Percentiles rank a stretch among this genome's conserved stretches.
Conservation (phyloP, 2,888 invertebrate genomes). For the Anticlea derivata region DNA sequence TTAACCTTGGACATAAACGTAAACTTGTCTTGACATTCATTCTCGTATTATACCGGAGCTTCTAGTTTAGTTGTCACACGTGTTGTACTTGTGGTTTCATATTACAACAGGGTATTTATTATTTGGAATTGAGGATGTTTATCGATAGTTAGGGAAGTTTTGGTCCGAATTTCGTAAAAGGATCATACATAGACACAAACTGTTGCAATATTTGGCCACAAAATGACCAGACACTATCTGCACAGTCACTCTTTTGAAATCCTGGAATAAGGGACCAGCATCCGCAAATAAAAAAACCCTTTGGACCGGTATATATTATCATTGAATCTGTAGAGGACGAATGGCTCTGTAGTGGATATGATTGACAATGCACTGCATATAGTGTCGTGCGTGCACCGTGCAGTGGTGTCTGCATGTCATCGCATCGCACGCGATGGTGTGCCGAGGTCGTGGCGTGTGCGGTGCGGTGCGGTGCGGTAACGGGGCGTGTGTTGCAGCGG, state of each 20-base stretch:
- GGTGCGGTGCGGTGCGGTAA: too few species aligned
- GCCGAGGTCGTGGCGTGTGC: slow-evolving; percentile 1
- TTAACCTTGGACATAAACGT: too few species aligned
- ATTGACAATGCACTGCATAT: too few species aligned
- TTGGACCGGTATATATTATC: not conserved
- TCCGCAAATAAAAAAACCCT: not conserved
- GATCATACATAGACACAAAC: not conserved
- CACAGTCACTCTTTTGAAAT: not conserved
- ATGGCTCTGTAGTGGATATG: not conserved
- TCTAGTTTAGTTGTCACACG: slow-evolving; percentile 12
- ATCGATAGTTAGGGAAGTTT: not conserved
- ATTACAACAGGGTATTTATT: slow-evolving; percentile 17
- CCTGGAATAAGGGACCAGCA: not conserved
- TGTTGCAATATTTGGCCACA: slow-evolving; percentile 25
- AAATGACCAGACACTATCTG: not conserved
- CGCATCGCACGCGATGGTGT: not conserved
- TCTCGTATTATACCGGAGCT: not conserved
- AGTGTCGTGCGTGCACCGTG: not conserved
- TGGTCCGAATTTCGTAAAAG: not conserved
- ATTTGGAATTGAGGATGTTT: not conserved
- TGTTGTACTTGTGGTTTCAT: slow-evolving; percentile 17
- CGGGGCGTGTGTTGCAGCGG: slow-evolving; percentile 67
- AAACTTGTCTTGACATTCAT: not conserved
- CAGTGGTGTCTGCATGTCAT: too few species aligned
- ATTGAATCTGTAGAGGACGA: not conserved